phyloP scores from a whole-genome alignment of 2,113 vertebrate species.

The Phainopepla nitens region DNA sequence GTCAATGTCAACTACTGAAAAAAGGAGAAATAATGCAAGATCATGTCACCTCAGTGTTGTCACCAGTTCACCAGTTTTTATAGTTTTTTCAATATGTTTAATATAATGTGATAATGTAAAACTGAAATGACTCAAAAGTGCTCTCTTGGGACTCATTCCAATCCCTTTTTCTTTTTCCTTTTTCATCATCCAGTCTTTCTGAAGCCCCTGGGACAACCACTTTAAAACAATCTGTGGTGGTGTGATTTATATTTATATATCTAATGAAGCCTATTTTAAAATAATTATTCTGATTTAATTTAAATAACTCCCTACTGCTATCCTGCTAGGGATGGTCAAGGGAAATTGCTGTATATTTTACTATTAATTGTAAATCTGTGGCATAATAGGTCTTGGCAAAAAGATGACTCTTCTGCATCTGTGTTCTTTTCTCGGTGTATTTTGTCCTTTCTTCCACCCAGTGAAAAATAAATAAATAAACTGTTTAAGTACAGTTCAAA shows the following conservation, averaged over 20 bases:
- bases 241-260: slow-evolving; percentile 44
- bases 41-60: background rate
- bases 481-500: background rate
- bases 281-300: slow-evolving; percentile 24
- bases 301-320: background rate
- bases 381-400: background rate
- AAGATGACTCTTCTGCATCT: background rate
- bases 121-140: background rate
- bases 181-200: slow-evolving; percentile 26
- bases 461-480: background rate
- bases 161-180: background rate
- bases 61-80: background rate
- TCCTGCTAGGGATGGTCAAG: background rate
- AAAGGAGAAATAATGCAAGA: background rate
- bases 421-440: background rate
- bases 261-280: slow-evolving; percentile 28
- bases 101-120: background rate
- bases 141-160: background rate
- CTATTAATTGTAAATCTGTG: background rate
- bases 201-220: background rate
- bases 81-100: slow-evolving; percentile 1
- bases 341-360: background rate
- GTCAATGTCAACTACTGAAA: background rate
- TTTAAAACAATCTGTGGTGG: slow-evolving; percentile 27
- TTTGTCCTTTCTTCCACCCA: background rate